phyloP scores from a whole-genome alignment of 2,888 invertebrate genomes.

The Bimastos eiseni region DNA sequence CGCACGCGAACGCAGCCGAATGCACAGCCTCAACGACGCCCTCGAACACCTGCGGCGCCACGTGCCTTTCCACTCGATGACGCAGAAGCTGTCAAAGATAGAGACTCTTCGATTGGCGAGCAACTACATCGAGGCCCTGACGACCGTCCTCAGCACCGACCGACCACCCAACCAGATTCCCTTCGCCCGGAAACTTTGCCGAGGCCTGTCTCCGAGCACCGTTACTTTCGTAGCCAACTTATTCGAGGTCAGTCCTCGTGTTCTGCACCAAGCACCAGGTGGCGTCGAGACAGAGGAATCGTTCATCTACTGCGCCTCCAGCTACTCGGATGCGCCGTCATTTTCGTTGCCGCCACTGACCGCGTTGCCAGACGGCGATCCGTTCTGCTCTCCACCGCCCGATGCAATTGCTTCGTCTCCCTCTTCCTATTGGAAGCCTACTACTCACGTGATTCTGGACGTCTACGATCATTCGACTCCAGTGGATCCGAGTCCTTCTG shows the following conservation, averaged over 20 bases:
- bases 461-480: not conserved
- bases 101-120: conserved; percentile 28
- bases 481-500: not conserved
- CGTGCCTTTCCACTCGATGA: conserved; percentile 19
- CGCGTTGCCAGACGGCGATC: not conserved
- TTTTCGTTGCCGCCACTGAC: not conserved
- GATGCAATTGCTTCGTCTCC: not conserved
- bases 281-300: not conserved
- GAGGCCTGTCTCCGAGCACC: conserved; percentile 14
- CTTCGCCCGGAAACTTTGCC: conserved; percentile 10
- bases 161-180: not conserved
- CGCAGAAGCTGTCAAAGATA: conserved; percentile 29
- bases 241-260: conserved; percentile 34
- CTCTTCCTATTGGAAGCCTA: not conserved
- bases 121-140: conserved; percentile 29
- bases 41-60: conserved; percentile 27
- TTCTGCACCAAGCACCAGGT: conserved; percentile 33
- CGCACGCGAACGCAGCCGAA: conserved; percentile 28
- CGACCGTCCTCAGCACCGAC: not conserved
- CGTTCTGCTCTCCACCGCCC: not conserved
- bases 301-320: not conserved
- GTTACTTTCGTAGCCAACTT: not conserved
- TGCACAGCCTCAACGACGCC: conserved; percentile 27
- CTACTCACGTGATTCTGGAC: not conserved
- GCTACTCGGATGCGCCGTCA: not conserved